These are phyloP conservation scores for Clamator glandarius DNA, from an alignment of 2,797 vertebrate species.

Conservation along the genomic window DNA sequence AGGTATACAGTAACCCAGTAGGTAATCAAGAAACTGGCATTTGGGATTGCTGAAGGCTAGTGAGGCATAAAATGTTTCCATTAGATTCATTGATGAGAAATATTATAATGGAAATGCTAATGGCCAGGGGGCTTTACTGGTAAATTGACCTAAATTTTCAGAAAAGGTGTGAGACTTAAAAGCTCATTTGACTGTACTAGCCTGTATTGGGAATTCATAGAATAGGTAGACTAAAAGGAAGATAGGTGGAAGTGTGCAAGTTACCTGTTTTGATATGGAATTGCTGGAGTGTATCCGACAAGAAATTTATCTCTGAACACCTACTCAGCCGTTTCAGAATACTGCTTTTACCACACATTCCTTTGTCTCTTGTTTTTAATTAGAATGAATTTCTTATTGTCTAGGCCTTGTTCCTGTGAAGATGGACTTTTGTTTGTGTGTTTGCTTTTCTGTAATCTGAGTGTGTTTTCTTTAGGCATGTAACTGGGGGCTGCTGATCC, in stretches of 20 bases:
- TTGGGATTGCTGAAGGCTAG: slow-evolving; percentile 26
- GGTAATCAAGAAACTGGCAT: not conserved
- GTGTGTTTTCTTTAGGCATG: not conserved
- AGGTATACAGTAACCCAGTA: not conserved
- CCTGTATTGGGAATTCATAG: not conserved
- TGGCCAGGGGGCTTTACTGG: not conserved
- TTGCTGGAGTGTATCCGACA: not conserved
- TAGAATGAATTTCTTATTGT: not conserved
- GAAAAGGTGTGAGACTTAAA: not conserved
- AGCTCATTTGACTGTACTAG: not conserved
- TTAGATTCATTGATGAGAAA: slow-evolving; percentile 22
- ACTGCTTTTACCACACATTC: not conserved
- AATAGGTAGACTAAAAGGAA: not conserved
- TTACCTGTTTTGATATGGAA: not conserved
- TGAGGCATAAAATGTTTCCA: not conserved
- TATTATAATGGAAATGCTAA: not conserved
- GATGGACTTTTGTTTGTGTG: not conserved
- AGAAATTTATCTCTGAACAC: not conserved
- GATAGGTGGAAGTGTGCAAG: not conserved
- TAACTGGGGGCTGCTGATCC: not conserved
- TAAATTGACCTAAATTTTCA: not conserved
- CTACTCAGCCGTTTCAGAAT: not conserved
- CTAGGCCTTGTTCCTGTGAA: not conserved
- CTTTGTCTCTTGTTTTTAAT: not conserved
- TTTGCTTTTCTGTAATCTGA: not conserved